Base-by-base conservation (phyloP, 2,888 invertebrate species). In the Epinotia ramella region DNA sequence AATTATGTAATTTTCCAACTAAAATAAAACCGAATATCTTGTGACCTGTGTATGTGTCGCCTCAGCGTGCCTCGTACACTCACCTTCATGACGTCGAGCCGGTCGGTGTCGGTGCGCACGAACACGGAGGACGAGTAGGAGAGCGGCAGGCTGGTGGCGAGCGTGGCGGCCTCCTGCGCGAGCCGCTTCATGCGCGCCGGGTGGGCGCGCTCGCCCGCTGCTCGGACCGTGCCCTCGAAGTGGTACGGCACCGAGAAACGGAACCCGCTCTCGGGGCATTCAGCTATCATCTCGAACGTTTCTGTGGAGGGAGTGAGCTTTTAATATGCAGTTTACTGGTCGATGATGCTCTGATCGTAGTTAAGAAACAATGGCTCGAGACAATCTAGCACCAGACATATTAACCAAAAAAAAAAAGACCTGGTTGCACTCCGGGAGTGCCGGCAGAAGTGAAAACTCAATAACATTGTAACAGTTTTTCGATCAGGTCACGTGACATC, bases 1-100 rank as follows among this genome's bases (percentile, higher is more conserved):
- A 28, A 3, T 28, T 28, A 28, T 28, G 24, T 28, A 3, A 28
- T 28, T 28, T 28, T 28, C 24, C 24, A 28, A 28, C 24, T 2
- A 28, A 28, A 28, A 28, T 28, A 28, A 3, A 28, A 28, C 3
- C 24, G 1, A 3, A 28, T 28, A 28, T 28, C 24, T 28, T 28
- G 24, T 3, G 24, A 28, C 24, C 24, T n/a, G n/a, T n/a, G n/a
- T n/a, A n/a, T n/a, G n/a, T n/a, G n/a, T n/a, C n/a, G n/a, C n/a
- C n/a, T n/a, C n/a, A n/a, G n/a, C n/a, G 24, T 28, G 24, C 24
- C 24, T 28, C 24, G 24, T 28, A 28, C 24, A 28, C 24, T 16
- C 86, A 97, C 97, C 95, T 99, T 99, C 98, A 99, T 99, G 80
- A 99, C 96, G 90, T 99, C 99, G 81, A 99, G 95, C 78, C 99